Percentiles rank a stretch among this genome's conserved stretches.
phyloP scores from a whole-genome alignment of 2,797 vertebrate species.

The Balearica regulorum region DNA sequence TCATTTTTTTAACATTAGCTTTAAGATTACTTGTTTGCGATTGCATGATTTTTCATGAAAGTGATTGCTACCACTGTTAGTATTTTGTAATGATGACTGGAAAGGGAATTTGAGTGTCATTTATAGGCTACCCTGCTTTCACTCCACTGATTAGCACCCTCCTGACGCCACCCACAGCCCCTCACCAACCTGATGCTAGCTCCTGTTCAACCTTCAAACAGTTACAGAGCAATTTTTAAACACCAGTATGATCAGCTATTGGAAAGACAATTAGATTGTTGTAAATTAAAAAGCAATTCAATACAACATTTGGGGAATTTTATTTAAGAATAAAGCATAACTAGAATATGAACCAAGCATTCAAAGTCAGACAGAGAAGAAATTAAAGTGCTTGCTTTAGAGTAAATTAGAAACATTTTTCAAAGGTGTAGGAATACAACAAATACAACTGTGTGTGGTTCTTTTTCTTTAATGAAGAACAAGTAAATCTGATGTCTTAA shows the following conservation, averaged over 20 bases:
- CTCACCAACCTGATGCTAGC: neutral
- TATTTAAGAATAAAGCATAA: constrained; percentile 37
- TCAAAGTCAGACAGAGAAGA: neutral
- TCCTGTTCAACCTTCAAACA: neutral
- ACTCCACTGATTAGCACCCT: neutral
- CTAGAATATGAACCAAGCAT: constrained; percentile 16
- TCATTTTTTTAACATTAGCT: neutral
- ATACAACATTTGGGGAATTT: neutral
- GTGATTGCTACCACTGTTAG: neutral
- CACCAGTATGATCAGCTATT: fast-evolving
- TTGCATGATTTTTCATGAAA: neutral
- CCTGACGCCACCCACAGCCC: fast-evolving
- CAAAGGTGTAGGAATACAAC: neutral
- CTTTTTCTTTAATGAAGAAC: neutral
- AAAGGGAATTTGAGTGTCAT: neutral
- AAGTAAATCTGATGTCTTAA: neutral
- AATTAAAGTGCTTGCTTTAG: constrained; percentile 11
- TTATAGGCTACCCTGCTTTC: neutral
- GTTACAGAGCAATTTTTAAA: neutral
- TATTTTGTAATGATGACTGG: neutral
- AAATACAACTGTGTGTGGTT: neutral
- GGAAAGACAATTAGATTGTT: neutral
- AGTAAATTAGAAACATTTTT: neutral
- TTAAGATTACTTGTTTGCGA: neutral
- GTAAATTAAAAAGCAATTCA: neutral